Evolutionary conservation across 2,113 vertebrate species (phyloP), one percentile per base, ranked within the genome.

Genomic region (Sinosuthora webbiana): DNA sequence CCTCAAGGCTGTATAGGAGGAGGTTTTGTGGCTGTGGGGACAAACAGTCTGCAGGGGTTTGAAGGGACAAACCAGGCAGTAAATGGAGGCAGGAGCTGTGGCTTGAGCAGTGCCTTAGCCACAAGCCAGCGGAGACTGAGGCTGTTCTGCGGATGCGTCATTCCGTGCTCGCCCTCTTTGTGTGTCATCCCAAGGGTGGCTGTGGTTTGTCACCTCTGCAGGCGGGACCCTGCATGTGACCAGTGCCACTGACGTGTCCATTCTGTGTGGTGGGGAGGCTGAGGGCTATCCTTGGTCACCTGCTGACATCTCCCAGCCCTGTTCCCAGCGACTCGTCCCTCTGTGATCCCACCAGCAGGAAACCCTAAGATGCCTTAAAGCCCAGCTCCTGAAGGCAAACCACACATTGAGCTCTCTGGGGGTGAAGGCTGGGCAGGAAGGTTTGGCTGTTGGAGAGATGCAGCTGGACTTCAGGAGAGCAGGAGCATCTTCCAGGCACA

Each of bases 151-250:
- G n/a, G 59, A 25, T 24, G 37, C 23, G 2, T 30, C 63, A 6
- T 14, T 73, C 59, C 0, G 1, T 53, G 63, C 63, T 86, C 1
- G 0, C 11, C 50, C 62, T 79, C 52, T 49, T 15, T 47, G 56
- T 35, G 81, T 91, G 59, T 85, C 82, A 79, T 53, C 76, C 90
- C 87, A 30, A 37, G 85, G 60, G 56, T 11, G 1, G 37, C 87
- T 78, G 93, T 89, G 90, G 92, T 93, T 94, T 97, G 90, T 93
- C 94, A 88, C 90, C 81, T 94, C 90, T 75, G 87, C 83, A 94
- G 77, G 69, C 24, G 0, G 59, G 85, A 76, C 79, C 42, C 67
- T 7, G 15, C 31, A 4, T 15, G 53, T 2, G 16, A 59, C 74
- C 57, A 44, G 52, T 33, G 60, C 55, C 6, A 0, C 73, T 83